These are phyloP conservation scores for Agrypnus murinus DNA, from an alignment of 2,888 invertebrate genomes.

Conservation along the genomic window DNA sequence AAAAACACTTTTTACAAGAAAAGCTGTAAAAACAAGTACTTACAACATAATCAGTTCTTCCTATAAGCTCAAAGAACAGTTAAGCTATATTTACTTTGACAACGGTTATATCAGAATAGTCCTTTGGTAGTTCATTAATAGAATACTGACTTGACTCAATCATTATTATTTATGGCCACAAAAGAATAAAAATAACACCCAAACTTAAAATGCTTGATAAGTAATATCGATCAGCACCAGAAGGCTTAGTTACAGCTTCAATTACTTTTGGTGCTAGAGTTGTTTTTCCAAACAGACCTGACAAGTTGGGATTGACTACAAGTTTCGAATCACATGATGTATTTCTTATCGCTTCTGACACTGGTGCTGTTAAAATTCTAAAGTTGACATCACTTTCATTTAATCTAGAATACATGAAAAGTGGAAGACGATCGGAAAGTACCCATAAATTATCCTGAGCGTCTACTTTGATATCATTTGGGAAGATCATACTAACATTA, in stretches of 20 bases:
- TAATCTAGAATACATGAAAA: constrained; percentile 80
- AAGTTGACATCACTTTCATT: constrained; percentile 80
- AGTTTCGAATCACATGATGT: constrained; percentile 81
- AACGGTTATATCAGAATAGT: no score
- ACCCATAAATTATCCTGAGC: constrained; percentile 83
- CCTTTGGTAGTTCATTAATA: constrained; percentile 6
- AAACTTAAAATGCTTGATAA: constrained; percentile 1
- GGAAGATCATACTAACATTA: constrained; percentile 82
- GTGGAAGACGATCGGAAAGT: constrained; percentile 81
- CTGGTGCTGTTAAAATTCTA: constrained; percentile 80
- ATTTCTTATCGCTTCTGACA: constrained; percentile 80
- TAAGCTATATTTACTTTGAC: no score
- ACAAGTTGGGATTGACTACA: constrained; percentile 56
- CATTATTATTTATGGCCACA: not conserved
- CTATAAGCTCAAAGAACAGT: no score
- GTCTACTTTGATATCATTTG: constrained; percentile 86
- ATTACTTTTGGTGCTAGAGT: constrained; percentile 3
- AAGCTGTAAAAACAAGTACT: no score
- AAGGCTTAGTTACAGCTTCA: not conserved
- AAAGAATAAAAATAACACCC: not conserved
- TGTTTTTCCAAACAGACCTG: constrained; percentile 29
- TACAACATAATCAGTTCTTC: no score
- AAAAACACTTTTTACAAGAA: no score
- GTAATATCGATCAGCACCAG: not conserved
- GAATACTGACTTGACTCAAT: constrained; percentile 22